These are phyloP conservation scores for Busseola fusca DNA, from an alignment of 2,888 invertebrate species.

Conservation along the genomic window DNA sequence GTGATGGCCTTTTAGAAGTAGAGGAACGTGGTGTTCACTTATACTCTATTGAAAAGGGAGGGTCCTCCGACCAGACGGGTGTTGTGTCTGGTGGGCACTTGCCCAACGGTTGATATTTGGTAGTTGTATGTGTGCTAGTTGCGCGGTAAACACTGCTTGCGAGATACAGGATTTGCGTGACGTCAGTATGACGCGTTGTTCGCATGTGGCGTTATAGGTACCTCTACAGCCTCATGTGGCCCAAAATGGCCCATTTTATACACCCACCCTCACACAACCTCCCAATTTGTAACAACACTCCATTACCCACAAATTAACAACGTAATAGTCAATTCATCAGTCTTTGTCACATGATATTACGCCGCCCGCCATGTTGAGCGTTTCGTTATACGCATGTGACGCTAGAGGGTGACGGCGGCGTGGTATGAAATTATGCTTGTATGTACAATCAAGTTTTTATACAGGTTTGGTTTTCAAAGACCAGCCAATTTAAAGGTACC, in stretches of 20 bases:
- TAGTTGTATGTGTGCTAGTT: too few species aligned
- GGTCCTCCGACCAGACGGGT: too few species aligned
- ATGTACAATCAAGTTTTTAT: background rate
- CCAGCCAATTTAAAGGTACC: too few species aligned
- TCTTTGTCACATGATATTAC: conserved; percentile 49
- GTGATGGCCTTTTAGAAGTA: background rate
- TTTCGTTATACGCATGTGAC: conserved; percentile 63
- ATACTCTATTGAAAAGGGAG: too few species aligned
- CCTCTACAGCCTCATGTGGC: background rate
- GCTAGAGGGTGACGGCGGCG: conserved; percentile 41
- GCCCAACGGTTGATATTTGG: too few species aligned
- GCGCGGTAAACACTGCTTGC: too few species aligned
- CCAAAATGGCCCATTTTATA: conserved; percentile 11
- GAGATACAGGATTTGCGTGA: too few species aligned
- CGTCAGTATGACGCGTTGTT: too few species aligned
- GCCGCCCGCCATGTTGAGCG: conserved; percentile 30
- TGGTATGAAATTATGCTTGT: conserved; percentile 52
- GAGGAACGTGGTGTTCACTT: too few species aligned
- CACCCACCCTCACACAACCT: background rate
- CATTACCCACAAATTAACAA: conserved; percentile 48
- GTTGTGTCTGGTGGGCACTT: too few species aligned
- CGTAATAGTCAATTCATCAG: conserved; percentile 48
- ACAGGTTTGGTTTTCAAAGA: too few species aligned
- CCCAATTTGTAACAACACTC: conserved; percentile 30
- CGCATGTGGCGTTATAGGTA: too few species aligned